phyloP scores from a whole-genome alignment of 2,113 vertebrate species.

The Elephantulus edwardii region DNA sequence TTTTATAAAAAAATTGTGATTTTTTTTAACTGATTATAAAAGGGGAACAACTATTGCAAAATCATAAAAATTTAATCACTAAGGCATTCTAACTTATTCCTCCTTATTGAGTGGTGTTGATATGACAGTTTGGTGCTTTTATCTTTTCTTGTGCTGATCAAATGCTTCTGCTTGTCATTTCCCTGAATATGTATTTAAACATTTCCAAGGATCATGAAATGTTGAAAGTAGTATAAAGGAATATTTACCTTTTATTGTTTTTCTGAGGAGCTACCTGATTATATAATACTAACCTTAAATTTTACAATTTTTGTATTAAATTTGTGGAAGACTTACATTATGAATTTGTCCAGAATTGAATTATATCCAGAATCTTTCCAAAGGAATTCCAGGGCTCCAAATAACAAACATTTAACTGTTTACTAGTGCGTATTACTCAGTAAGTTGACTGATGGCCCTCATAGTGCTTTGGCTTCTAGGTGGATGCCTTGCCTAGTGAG shows the following conservation, averaged over 20 bases:
- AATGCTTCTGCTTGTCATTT: conserved; percentile 29
- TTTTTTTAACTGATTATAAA: neutral
- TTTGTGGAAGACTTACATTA: conserved; percentile 36
- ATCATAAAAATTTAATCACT: neutral
- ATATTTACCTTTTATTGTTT: neutral
- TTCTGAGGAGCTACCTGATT: too few relatives aligned
- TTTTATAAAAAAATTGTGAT: conserved; percentile 43
- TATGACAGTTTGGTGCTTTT: conserved; percentile 6
- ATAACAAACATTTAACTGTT: neutral
- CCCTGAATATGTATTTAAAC: neutral
- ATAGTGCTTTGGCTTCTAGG: neutral
- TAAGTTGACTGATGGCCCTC: neutral
- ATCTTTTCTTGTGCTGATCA: conserved; percentile 6
- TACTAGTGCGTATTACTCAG: neutral
- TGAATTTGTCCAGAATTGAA: conserved; percentile 4
- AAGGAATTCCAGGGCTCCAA: neutral
- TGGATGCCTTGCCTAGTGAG: neutral
- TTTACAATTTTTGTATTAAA: conserved; percentile 19
- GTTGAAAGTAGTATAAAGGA: neutral
- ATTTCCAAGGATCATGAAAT: neutral
- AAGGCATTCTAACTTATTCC: neutral
- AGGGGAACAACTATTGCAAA: neutral
- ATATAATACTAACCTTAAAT: neutral
- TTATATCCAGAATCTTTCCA: neutral
- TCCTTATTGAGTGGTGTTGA: conserved; percentile 27